Conservation (phyloP, 35 echinoderm and acorn worm species). For the Ophiothrix spiculata region DNA sequence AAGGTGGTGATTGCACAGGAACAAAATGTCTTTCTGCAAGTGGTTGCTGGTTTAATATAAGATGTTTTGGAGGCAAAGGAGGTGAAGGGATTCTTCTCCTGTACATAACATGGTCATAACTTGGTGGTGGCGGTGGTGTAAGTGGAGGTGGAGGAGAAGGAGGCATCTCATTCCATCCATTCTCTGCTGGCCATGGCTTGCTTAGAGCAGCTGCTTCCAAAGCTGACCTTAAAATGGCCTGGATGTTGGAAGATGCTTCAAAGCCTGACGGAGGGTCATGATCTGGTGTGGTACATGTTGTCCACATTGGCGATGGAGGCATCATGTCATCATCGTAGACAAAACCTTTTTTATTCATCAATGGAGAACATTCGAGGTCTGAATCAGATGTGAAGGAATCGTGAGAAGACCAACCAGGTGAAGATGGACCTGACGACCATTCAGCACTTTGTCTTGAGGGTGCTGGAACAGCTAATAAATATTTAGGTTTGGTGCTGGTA, state of each 20-base stretch:
- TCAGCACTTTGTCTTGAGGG: neutral
- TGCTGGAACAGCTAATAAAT: neutral
- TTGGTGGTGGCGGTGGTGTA: neutral
- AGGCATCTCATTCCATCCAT: neutral
- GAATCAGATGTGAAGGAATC: conserved; percentile 1
- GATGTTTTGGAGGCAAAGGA: neutral
- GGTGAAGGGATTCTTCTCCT: neutral
- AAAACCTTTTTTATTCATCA: neutral
- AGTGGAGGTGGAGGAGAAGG: neutral
- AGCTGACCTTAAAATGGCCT: neutral
- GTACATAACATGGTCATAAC: neutral
- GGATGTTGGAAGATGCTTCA: conserved; percentile 10
- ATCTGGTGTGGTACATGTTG: conserved; percentile 1
- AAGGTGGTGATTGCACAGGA: neutral
- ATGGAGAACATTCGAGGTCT: neutral
- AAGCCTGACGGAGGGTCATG: neutral
- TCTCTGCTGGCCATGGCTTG: neutral
- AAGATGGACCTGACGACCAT: conserved; percentile 1
- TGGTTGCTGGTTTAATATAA: neutral
- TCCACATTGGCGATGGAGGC: neutral
- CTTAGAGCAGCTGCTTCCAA: neutral
- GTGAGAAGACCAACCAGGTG: neutral
- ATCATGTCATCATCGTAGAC: neutral
- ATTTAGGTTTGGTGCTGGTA: neutral
- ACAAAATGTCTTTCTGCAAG: neutral